Evolutionary conservation across 2,888 invertebrate species (phyloP), one percentile per base, ranked within the genome.

Genomic region (Scaptomyza cyrtandrae): DNA sequence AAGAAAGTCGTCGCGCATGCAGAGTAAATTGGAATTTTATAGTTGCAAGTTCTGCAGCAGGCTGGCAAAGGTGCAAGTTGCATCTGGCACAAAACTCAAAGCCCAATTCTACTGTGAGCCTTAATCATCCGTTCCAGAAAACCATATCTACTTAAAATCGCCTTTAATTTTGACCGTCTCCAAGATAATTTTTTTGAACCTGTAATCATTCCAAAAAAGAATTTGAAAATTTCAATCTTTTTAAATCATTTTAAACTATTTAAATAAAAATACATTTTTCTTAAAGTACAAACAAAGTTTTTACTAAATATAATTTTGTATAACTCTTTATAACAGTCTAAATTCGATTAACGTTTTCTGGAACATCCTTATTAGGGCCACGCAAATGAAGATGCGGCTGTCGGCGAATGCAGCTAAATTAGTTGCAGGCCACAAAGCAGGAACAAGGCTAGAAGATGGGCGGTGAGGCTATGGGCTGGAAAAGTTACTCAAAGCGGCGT

Each of bases 1-100:
- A 86, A 83, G 84, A 86, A 86, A 86, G 79, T 78, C 80, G 71
- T 65, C 74, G 72, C 61, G 78, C 83, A 82, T 78, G 80, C 83
- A 74, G 79, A 80, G 84, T 79, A 83, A 86, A 86, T 86, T 83
- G 83, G 65, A 77, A 86, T 83, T 83, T 83, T 84, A 83, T 84
- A 86, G 83, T 81, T 65, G 73, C 70, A 79, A 78, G 85, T 81
- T 77, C 53, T 66, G 57, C 45, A 65, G 73, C 41, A 46, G 50
- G 56, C 71, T 74, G 60, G 67, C 63, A 68, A 78, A 86, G 82
- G 86, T 83, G 83, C 75, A 78, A 78, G 60, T 66, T 72, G 80
- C 75, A 75, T 64, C 53, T 71, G 44, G 45, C 9, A 16, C 33
- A 45, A 39, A 41, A 44, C 24, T 35, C 10, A 52, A 46, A 35